A percentile compares a stretch with the other conserved stretches of the same genome.
Evolutionary conservation across 2,113 vertebrate species (phyloP).

Genomic region (Chlamydotis undulata): DNA sequence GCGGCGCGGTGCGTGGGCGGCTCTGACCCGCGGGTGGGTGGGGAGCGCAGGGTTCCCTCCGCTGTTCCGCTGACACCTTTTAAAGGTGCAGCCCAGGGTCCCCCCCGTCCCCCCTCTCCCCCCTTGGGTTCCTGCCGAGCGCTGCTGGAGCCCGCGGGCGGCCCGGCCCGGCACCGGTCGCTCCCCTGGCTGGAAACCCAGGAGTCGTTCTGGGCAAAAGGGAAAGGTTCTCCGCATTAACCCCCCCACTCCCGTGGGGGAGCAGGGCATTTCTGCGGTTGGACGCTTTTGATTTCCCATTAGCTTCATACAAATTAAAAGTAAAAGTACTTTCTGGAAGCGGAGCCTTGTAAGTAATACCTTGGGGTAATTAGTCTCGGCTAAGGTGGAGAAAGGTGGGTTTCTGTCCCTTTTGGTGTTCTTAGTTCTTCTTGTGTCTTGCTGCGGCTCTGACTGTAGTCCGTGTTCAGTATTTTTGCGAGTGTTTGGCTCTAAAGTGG

Average conservation of each 20-base stretch:
- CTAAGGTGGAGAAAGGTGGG: neutral
- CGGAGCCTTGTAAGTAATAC: neutral
- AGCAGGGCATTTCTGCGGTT: neutral
- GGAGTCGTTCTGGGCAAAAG: neutral
- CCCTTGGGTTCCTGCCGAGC: neutral
- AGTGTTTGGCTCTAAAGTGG: slow-evolving; percentile 22
- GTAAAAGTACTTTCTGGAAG: neutral
- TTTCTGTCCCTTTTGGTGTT: neutral
- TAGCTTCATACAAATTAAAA: neutral
- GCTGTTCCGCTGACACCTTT: slow-evolving; percentile 74
- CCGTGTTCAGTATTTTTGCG: neutral
- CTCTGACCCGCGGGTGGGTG: slow-evolving; percentile 72
- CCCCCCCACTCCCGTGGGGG: neutral
- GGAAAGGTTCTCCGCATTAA: neutral
- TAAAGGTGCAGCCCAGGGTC: slow-evolving; percentile 65
- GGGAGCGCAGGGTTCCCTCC: slow-evolving; percentile 64
- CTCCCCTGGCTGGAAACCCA: neutral
- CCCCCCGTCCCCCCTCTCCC: no score
- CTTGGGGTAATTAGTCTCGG: neutral
- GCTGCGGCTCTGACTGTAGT: neutral
- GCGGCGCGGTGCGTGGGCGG: slow-evolving; percentile 51
- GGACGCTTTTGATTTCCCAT: neutral
- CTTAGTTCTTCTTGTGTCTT: neutral
- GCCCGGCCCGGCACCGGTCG: neutral
- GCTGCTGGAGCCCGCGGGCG: neutral